These are phyloP conservation scores for Mamestra brassicae DNA, from an alignment of 2,888 invertebrate species.

Conservation along the genomic window DNA sequence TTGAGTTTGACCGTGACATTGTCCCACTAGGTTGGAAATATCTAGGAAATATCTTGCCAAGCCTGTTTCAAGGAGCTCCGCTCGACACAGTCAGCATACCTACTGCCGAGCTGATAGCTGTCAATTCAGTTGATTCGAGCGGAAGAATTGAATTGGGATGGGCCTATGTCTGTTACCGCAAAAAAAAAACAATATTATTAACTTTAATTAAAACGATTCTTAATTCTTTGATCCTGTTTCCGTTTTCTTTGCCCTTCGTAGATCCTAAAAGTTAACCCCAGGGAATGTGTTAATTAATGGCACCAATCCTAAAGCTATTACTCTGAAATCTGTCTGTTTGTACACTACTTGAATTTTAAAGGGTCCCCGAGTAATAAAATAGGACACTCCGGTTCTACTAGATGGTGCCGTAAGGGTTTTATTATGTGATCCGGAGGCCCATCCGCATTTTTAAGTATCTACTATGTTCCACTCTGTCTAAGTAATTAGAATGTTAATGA, in stretches of 20 bases:
- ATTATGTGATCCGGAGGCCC: slow-evolving; percentile 20
- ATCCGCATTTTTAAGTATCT: slow-evolving; percentile 19
- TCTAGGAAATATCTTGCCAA: too few relatives aligned
- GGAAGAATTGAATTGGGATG: too few relatives aligned
- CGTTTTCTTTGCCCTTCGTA: neutral
- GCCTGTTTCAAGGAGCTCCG: too few relatives aligned
- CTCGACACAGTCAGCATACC: too few relatives aligned
- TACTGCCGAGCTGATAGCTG: too few relatives aligned
- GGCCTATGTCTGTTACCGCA: too few relatives aligned
- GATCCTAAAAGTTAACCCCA: slow-evolving; percentile 40
- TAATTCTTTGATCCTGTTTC: neutral
- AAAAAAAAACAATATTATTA: neutral
- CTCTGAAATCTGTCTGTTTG: slow-evolving; percentile 45
- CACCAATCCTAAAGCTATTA: slow-evolving; percentile 48
- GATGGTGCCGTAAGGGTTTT: slow-evolving; percentile 31
- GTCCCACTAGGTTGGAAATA: too few relatives aligned
- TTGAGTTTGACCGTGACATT: neutral
- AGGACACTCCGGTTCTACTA: neutral
- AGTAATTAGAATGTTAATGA: slow-evolving; percentile 19
- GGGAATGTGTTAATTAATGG: slow-evolving; percentile 54
- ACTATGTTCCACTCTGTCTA: neutral
- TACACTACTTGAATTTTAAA: slow-evolving; percentile 54
- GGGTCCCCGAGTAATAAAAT: slow-evolving; percentile 24
- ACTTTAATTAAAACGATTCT: neutral
- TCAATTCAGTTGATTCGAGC: too few relatives aligned